Conservation (phyloP, 2,797 vertebrate species). For the Trachops cirrhosus region DNA sequence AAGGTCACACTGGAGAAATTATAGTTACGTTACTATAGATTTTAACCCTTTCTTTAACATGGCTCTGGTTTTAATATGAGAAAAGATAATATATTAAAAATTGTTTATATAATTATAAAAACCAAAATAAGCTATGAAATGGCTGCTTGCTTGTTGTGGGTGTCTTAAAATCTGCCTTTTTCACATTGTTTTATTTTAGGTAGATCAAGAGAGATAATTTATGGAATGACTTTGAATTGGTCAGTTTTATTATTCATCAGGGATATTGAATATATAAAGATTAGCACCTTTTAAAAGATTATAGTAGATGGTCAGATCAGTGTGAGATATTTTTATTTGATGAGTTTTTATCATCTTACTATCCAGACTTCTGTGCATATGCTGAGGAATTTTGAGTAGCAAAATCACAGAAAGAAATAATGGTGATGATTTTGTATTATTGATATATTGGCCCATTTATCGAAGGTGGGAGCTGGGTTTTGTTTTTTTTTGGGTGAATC, state of each 20-base stretch:
- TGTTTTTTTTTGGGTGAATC: not conserved
- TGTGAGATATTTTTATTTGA: not conserved
- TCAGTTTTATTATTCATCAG: not conserved
- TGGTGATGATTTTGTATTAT: not conserved
- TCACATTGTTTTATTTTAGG: not conserved
- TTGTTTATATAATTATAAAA: not conserved
- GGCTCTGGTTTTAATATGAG: not conserved
- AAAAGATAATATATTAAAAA: not conserved
- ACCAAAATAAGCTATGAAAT: not conserved
- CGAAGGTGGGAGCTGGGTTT: not conserved
- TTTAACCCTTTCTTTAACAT: slow-evolving; percentile 4
- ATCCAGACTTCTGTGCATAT: not conserved
- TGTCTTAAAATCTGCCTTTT: not conserved
- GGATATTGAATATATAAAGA: not conserved
- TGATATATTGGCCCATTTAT: not conserved
- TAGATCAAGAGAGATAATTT: not conserved
- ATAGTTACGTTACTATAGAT: not conserved
- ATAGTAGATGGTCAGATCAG: not conserved
- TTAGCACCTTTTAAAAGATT: not conserved
- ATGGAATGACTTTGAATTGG: not conserved
- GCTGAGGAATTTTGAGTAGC: not conserved
- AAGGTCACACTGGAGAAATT: not conserved
- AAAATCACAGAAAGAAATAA: not conserved
- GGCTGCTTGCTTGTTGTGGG: not conserved
- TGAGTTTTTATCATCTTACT: not conserved